phyloP scores from a whole-genome alignment of 2,797 vertebrate species.

The Phylloscopus collybita region DNA sequence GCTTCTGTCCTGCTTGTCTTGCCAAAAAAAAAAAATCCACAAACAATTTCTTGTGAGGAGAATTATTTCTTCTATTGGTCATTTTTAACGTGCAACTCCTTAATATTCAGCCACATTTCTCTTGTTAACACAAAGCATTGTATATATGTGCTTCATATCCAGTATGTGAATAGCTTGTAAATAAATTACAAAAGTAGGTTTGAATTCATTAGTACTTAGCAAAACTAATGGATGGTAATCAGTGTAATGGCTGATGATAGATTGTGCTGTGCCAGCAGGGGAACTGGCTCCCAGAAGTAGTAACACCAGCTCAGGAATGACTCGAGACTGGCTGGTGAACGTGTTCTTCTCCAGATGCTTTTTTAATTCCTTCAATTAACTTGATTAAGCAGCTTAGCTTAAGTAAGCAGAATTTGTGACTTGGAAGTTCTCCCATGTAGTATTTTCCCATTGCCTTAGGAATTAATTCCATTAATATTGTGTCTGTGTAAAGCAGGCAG shows the following conservation, averaged over 20 bases:
- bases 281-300: neutral
- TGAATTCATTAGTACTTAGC: constrained; percentile 7
- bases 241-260: constrained; percentile 4
- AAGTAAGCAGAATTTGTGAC: constrained; percentile 31
- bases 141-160: neutral
- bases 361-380: constrained; percentile 57
- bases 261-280: neutral
- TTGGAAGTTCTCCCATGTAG: constrained; percentile 20
- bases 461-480: constrained; percentile 1
- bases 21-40: neutral
- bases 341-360: constrained; percentile 14
- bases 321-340: neutral
- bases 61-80: neutral
- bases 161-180: neutral
- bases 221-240: constrained; percentile 11
- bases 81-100: neutral
- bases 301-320: neutral
- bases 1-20: neutral
- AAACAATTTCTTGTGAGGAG: neutral
- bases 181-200: neutral
- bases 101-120: neutral
- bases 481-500: neutral
- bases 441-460: constrained; percentile 30
- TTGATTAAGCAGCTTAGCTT: constrained; percentile 62
- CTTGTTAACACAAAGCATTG: neutral